These are phyloP conservation scores for Rugalucina vietnamica DNA, from an alignment of 2,888 invertebrate species.

Conservation along the genomic window DNA sequence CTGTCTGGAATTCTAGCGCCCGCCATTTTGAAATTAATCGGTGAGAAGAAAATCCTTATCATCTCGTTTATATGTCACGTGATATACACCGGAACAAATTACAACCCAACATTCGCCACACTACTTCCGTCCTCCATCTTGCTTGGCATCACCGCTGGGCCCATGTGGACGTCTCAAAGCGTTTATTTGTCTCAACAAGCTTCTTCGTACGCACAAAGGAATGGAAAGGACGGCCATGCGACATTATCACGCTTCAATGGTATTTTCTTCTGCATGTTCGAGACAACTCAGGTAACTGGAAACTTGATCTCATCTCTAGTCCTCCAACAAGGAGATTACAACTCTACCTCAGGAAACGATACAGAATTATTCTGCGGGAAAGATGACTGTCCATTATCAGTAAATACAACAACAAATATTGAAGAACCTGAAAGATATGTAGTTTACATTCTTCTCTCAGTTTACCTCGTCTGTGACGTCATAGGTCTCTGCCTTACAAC, in stretches of 20 bases:
- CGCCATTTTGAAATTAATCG: conserved; percentile 71
- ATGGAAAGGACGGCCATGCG: conserved; percentile 65
- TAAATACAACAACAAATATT: conserved; percentile 57
- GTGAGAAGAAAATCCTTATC: conserved; percentile 75
- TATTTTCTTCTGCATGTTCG: conserved; percentile 77
- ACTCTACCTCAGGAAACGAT: conserved; percentile 37
- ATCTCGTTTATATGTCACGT: conserved; percentile 73
- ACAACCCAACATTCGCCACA: conserved; percentile 75
- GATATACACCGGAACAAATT: conserved; percentile 77
- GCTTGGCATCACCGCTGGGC: conserved; percentile 76
- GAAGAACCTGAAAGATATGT: conserved; percentile 68
- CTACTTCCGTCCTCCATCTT: conserved; percentile 77
- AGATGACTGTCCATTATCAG: conserved; percentile 65
- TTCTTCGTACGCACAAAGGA: conserved; percentile 70
- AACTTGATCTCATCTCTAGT: conserved; percentile 79
- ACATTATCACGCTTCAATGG: conserved; percentile 78
- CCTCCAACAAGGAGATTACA: conserved; percentile 68
- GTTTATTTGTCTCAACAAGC: conserved; percentile 79
- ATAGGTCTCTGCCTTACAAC: conserved; percentile 71
- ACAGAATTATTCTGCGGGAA: conserved; percentile 66
- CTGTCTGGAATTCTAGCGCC: conserved; percentile 79
- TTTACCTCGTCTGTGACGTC: conserved; percentile 73
- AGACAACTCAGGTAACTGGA: conserved; percentile 79
- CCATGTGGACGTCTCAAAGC: conserved; percentile 80
- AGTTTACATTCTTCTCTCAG: conserved; percentile 75